Base-by-base conservation (phyloP, 1,140 invertebrate species). In the Philopotamus ludificatus region DNA sequence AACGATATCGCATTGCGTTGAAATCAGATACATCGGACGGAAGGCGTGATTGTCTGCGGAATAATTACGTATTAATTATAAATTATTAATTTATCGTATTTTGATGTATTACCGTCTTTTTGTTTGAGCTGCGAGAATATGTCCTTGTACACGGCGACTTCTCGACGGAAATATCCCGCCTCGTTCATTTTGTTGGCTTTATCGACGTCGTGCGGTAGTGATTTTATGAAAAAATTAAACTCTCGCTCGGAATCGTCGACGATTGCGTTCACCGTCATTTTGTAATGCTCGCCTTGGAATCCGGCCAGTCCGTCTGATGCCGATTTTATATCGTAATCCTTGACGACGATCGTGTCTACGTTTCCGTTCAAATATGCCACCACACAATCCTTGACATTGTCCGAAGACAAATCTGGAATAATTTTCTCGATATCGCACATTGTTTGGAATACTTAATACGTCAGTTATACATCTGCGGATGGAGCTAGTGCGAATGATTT, bases 21-120 rank as follows among this genome's bases (percentile, higher is more conserved):
- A 16, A 1, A 54, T 25, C 9, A 26, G 63, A 53, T 39, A 66
- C 28, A 25, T 63, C 0, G 67, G 59, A 18, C 39, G 25, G 45
- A 63, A 65, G 9, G 41, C 22, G 34, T 53, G 42, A 8, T 62
- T 25, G 12, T 68, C 66, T 68, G 57, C 0, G 54, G 61, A 21
- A 16, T 15, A 57, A 51, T 25, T 34, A 7, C 20, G n/a, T 45
- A 45, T 45, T 15, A 45, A n/a, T 50, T 21, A 21, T 50, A 50
- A 50, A 50, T 50, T 50, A 12, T 21, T 20, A 49, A 20, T 4
- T 25, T 34, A 34, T 4, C 12, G 28, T 34, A 12, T 7, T 34
- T 34, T 34, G 12, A 34, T 34, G 12, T 4, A 34, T 34, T 55
- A 42, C 54, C 54, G 41, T 21, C 1, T 20, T 28, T 22, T 7